These are phyloP conservation scores for Cryptocephalus primarius DNA, from an alignment of 2,888 invertebrate genomes.

Conservation along the genomic window DNA sequence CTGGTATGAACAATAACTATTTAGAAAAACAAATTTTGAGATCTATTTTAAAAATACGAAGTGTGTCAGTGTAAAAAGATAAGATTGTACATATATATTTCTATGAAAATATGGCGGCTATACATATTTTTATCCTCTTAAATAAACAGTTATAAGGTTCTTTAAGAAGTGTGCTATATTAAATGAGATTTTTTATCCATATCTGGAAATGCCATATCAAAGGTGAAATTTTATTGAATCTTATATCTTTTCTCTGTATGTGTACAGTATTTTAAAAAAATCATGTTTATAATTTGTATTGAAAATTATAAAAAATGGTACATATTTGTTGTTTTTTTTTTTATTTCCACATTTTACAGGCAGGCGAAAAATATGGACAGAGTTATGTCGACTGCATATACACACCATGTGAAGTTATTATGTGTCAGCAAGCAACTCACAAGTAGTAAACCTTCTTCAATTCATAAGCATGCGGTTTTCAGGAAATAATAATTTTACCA, in stretches of 20 bases:
- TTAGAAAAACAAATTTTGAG: constrained; percentile 7
- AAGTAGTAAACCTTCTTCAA: too few species aligned
- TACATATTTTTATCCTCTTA: constrained; percentile 31
- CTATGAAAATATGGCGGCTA: constrained; percentile 33
- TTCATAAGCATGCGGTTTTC: too few species aligned
- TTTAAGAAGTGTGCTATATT: constrained; percentile 32
- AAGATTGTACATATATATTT: constrained; percentile 32
- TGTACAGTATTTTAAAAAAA: constrained; percentile 66
- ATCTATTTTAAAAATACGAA: constrained; percentile 26
- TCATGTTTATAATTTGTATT: constrained; percentile 77
- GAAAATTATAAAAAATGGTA: constrained; percentile 50
- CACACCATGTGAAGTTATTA: too few species aligned
- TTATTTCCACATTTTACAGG: background rate
- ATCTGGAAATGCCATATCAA: constrained; percentile 40
- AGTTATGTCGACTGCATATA: too few species aligned
- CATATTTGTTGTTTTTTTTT: constrained; percentile 13
- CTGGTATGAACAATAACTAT: constrained; percentile 14
- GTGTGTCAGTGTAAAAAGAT: constrained; percentile 32
- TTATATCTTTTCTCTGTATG: constrained; percentile 38
- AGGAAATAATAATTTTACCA: too few species aligned
- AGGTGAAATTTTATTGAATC: constrained; percentile 29
- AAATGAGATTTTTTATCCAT: constrained; percentile 34
- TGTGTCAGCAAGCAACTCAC: too few species aligned
- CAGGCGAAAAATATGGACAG: too few species aligned
- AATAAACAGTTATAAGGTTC: constrained; percentile 25